Percentiles rank a stretch among this genome's conserved stretches.
Evolutionary conservation across 53 echinoderm and acorn worm genomes (phyloP).

Genomic region (Echinometra lucunter): DNA sequence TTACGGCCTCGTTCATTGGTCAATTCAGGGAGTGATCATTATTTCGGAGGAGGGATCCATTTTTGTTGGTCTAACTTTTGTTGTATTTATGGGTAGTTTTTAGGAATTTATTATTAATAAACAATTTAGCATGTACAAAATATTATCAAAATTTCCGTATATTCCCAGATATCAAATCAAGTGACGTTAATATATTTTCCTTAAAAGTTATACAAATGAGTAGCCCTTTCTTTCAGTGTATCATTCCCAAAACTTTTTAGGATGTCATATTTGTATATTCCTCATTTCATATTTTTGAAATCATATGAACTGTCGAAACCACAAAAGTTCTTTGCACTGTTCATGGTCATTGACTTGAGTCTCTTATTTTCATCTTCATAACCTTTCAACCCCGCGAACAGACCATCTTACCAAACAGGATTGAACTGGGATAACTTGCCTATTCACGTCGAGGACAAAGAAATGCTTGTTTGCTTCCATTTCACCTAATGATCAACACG

Average conservation of each 20-base stretch:
- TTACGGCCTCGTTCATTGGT: constrained; percentile 52
- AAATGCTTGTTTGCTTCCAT: too few species aligned
- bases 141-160: neutral
- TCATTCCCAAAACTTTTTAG: constrained; percentile 20
- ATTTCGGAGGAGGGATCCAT: neutral
- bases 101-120: neutral
- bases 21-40: constrained; percentile 29
- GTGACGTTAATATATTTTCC: neutral
- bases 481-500: too few species aligned
- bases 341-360: constrained; percentile 3
- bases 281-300: neutral
- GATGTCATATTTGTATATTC: neutral
- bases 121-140: neutral
- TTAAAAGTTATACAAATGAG: neutral
- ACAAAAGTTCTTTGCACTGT: neutral
- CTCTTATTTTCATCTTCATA: neutral
- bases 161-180: neutral
- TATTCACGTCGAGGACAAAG: too few species aligned
- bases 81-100: neutral
- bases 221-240: constrained; percentile 1
- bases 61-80: neutral
- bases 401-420: neutral
- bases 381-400: neutral
- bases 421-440: too few species aligned
- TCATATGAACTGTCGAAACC: neutral